Percentiles rank a stretch among this genome's conserved stretches.
phyloP scores from a whole-genome alignment of 2,113 vertebrate species.

The Cisticola juncidis region DNA sequence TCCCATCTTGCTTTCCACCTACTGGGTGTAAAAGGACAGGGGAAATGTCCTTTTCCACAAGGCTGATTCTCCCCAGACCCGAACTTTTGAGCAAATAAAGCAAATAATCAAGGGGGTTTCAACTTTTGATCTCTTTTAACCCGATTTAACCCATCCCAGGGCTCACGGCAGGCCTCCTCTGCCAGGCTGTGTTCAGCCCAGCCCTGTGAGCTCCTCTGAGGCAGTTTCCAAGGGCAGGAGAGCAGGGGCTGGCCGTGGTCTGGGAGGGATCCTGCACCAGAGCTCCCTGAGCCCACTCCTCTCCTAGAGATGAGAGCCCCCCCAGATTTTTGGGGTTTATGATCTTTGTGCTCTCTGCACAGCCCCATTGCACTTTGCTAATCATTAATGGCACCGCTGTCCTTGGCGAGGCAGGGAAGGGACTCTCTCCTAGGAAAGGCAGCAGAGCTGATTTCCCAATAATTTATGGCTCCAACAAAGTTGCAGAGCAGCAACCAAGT shows the following conservation, averaged over 20 bases:
- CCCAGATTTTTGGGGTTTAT: neutral
- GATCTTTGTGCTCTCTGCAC: neutral
- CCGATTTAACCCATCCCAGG: neutral
- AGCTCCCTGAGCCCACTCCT: neutral
- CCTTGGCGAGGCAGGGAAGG: neutral
- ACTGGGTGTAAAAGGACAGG: neutral
- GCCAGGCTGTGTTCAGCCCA: neutral
- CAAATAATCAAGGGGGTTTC: neutral
- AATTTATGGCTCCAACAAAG: slow-evolving; percentile 44
- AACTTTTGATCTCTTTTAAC: too few relatives aligned
- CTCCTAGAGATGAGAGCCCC: neutral
- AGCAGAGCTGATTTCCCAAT: neutral
- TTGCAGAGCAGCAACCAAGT: slow-evolving; percentile 30
- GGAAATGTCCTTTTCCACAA: neutral
- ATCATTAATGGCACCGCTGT: rapidly evolving
- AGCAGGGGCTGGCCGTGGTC: rapidly evolving
- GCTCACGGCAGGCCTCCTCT: rapidly evolving
- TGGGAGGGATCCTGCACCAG: neutral
- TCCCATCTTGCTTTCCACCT: neutral
- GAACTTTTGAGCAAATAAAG: neutral
- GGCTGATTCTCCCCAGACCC: rapidly evolving
- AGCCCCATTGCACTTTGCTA: neutral
- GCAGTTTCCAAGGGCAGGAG: neutral
- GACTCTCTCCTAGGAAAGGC: neutral
- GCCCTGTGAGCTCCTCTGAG: neutral